Percentiles rank a stretch among this genome's conserved stretches.
These are phyloP conservation scores for Rhopilema esculentum DNA, from an alignment of 30 jellyfish, hydroid and myxozoan species.

Conservation along the genomic window DNA sequence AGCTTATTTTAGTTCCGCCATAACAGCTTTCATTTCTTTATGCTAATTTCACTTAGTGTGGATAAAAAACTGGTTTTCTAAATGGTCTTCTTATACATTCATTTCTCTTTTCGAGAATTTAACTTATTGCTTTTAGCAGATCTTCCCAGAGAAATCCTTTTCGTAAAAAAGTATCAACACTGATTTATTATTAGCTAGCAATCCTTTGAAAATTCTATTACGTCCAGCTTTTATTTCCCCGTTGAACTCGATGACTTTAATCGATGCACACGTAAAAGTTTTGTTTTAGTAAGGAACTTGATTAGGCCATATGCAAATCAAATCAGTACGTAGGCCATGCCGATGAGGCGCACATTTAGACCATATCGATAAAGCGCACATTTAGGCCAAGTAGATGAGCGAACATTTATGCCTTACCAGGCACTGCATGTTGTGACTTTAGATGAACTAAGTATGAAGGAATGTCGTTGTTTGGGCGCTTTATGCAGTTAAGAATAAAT, in stretches of 20 bases:
- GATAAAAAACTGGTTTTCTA: too few relatives aligned
- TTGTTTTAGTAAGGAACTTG: too few relatives aligned
- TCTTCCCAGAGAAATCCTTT: not conserved
- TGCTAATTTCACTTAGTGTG: not conserved
- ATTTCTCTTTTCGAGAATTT: not conserved
- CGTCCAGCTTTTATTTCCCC: too few relatives aligned
- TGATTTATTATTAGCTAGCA: not conserved
- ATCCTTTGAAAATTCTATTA: not conserved
- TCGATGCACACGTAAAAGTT: too few relatives aligned
- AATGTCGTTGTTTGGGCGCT: not conserved
- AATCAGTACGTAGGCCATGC: too few relatives aligned
- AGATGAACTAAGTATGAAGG: not conserved
- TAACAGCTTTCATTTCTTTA: not conserved
- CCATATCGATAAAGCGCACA: not conserved
- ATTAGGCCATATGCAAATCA: too few relatives aligned
- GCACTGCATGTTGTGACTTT: too few relatives aligned
- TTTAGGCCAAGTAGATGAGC: not conserved
- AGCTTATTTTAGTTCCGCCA: too few relatives aligned
- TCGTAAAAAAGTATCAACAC: too few relatives aligned
- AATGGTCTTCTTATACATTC: not conserved
- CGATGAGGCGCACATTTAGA: too few relatives aligned
- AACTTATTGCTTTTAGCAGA: not conserved
- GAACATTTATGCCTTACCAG: too few relatives aligned
- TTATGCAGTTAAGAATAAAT: not conserved
- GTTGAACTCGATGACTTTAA: too few relatives aligned